Evolutionary conservation across 1,140 invertebrate genomes (phyloP), one percentile per base, ranked within the genome.

Genomic region (Drosophila nikananu): DNA sequence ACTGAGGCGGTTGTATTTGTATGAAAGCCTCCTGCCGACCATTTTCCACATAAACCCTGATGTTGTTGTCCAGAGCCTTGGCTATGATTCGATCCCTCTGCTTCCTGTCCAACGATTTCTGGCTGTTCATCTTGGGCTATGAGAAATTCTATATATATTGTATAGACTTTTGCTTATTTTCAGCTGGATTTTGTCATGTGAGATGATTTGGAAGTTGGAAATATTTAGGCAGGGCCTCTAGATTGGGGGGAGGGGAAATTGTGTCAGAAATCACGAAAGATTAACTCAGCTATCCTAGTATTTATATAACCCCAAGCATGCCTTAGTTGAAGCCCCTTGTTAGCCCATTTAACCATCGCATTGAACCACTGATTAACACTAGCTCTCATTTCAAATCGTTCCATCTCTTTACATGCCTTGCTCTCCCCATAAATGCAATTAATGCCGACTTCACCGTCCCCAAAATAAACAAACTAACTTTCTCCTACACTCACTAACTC

Each of bases 401-500:
- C 73, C 66, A 76, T 83, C 84, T 86, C 66, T 91, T 87, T 91
- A 90, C 82, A 86, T 93, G 81, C 87, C 89, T 91, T 92, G 77
- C 90, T 86, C 79, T 58, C 80, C 83, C 80, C 72, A 89, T 59
- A 72, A 46, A 75, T 74, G 72, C 70, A 57, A 71, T 55, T 46
- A 70, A 49, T 73, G 83, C 60, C 63, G 68, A 71, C 60, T 49
- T 59, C 25, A 72, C 51, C 67, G 49, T 46, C 41, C 41, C 48
- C 48, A 49, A 49, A 65, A 57, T 46, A 70, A 60, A 44, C 42
- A 5, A 10, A 44, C n/a, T 44, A 21, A 44, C 42, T 44, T 19
- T 32, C 32, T 62, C 19, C 37, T 12, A 39, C 15, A 62, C 63
- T 32, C 32, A 60, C 37, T 19, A 23, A 58, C 37, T 37, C 39